phyloP scores from a whole-genome alignment of 1,140 invertebrate genomes.

The Brachystomella parvula region DNA sequence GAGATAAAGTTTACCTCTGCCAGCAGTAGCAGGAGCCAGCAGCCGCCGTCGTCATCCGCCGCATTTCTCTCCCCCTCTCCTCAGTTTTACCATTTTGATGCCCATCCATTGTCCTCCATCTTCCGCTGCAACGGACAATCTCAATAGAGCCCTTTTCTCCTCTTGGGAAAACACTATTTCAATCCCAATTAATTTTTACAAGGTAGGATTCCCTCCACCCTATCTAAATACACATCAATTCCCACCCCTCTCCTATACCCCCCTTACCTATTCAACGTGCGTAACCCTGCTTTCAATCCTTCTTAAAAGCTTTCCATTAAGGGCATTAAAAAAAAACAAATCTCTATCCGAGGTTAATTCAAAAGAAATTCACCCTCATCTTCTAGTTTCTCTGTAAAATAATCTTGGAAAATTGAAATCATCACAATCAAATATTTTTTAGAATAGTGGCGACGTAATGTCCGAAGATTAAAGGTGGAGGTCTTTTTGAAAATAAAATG shows the following conservation, averaged over 20 bases:
- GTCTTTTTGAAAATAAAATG: no score
- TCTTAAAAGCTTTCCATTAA: neutral
- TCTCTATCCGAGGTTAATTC: neutral
- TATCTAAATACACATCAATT: constrained; percentile 4
- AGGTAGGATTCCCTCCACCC: constrained; percentile 28
- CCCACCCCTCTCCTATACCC: neutral
- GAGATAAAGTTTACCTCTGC: no score
- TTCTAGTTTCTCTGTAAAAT: neutral
- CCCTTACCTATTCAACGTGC: no score
- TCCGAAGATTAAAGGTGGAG: no score
- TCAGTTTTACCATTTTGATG: constrained; percentile 35
- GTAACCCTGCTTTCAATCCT: neutral
- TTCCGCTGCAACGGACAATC: constrained; percentile 32
- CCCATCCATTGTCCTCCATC: constrained; percentile 30
- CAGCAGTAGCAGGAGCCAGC: no score
- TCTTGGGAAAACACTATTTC: constrained; percentile 36
- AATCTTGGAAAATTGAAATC: neutral
- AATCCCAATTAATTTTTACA: constrained; percentile 36
- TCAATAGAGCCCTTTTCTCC: constrained; percentile 28
- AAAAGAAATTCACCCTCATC: neutral
- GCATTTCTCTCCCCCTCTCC: neutral
- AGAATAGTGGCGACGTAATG: no score
- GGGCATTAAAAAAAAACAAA: neutral
- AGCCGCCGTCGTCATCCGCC: no score
- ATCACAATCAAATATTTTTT: no score